These are phyloP conservation scores for Apocheima hispidaria DNA, from an alignment of 2,888 invertebrate genomes.

Conservation along the genomic window DNA sequence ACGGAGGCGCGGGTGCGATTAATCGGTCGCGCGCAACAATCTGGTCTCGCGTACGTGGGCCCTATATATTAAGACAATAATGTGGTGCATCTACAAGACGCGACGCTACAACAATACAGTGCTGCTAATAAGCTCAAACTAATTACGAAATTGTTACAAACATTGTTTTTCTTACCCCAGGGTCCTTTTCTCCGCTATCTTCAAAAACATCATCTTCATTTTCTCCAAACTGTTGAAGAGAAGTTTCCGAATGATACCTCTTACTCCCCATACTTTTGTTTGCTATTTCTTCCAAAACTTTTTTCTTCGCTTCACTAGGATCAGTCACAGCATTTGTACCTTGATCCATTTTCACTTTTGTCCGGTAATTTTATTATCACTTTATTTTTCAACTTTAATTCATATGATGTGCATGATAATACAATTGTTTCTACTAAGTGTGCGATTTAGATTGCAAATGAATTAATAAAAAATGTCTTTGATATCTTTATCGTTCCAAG, in stretches of 20 bases:
- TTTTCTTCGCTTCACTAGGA: conserved; percentile 52
- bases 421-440: conserved; percentile 48
- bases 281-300: conserved; percentile 67
- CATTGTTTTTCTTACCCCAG: conserved; percentile 64
- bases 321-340: conserved; percentile 59
- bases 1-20: too few species aligned
- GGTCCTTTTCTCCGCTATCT: conserved; percentile 54
- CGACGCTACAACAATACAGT: not conserved
- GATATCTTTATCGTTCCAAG: conserved; percentile 65
- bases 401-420: conserved; percentile 35
- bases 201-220: conserved; percentile 55
- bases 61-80: too few species aligned
- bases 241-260: conserved; percentile 78
- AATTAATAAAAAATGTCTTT: conserved; percentile 66
- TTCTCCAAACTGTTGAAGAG: conserved; percentile 70
- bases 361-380: conserved; percentile 11
- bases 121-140: not conserved
- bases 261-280: conserved; percentile 73
- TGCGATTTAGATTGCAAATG: conserved; percentile 75
- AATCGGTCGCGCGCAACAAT: too few species aligned
- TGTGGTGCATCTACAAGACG: too few species aligned
- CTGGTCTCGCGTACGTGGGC: too few species aligned
- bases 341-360: conserved; percentile 23
- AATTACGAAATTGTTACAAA: not conserved
- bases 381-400: conserved; percentile 19